Evolutionary conservation across 2,797 vertebrate species (phyloP).

Genomic region (Florisuga fusca): DNA sequence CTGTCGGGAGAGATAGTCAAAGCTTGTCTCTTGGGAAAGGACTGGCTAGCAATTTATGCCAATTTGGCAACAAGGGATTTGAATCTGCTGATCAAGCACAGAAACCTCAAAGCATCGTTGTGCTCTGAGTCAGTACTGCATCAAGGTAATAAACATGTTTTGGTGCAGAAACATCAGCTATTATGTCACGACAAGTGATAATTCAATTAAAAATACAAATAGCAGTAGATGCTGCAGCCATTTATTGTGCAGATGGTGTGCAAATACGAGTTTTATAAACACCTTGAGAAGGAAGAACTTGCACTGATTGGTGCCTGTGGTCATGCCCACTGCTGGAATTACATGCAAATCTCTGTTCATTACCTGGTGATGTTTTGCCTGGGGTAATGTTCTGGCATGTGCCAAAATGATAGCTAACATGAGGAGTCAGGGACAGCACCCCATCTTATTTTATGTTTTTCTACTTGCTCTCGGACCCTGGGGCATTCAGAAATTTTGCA

Average conservation of each 20-base stretch:
- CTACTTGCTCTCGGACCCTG: background rate
- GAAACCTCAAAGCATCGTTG: constrained; percentile 46
- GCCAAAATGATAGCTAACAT: constrained; percentile 55
- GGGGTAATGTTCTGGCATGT: constrained; percentile 28
- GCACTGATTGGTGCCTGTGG: background rate
- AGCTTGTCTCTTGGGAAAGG: constrained; percentile 36
- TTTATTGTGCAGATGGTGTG: background rate
- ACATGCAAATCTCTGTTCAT: constrained; percentile 43
- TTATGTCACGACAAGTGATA: background rate
- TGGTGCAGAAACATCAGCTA: constrained; percentile 12
- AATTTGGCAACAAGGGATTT: constrained; percentile 36
- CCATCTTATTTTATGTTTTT: constrained; percentile 5
- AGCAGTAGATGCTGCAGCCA: background rate
- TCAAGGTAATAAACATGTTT: constrained; percentile 25
- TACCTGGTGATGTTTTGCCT: constrained; percentile 36
- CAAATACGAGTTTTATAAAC: background rate
- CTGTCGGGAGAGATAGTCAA: constrained; percentile 8
- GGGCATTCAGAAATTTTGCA: constrained; percentile 49
- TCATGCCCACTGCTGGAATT: constrained; percentile 7
- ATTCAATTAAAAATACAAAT: constrained; percentile 25
- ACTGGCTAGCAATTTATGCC: constrained; percentile 37
- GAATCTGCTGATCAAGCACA: constrained; percentile 58
- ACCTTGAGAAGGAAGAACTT: background rate
- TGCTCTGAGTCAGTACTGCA: constrained; percentile 40
- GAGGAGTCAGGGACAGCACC: constrained; percentile 22